phyloP scores from a whole-genome alignment of 2,888 invertebrate species.

The Seladonia tumulorum region DNA sequence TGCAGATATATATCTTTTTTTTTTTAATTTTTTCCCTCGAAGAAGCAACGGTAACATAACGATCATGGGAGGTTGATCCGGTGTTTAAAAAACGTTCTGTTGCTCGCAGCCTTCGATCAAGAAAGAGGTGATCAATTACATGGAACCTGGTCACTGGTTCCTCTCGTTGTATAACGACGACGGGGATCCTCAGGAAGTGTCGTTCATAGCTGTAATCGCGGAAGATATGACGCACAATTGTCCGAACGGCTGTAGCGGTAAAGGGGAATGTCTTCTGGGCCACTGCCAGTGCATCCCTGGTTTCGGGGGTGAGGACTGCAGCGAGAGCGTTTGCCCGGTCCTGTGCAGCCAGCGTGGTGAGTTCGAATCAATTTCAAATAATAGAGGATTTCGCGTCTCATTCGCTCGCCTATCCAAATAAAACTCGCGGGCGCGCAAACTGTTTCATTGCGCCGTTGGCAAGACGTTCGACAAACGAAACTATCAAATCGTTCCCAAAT shows the following conservation, averaged over 20 bases:
- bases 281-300: slow-evolving; percentile 98
- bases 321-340: slow-evolving; percentile 98
- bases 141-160: slow-evolving; percentile 99
- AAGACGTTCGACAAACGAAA: neutral
- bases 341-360: slow-evolving; percentile 95
- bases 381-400: neutral
- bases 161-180: slow-evolving; percentile 98
- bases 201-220: slow-evolving; percentile 93
- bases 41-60: neutral
- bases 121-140: slow-evolving; percentile 96
- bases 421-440: neutral
- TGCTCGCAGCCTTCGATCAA: slow-evolving; percentile 87
- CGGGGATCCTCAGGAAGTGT: slow-evolving; percentile 94
- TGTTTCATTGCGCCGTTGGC: neutral
- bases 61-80: neutral
- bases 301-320: slow-evolving; percentile 98
- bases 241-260: slow-evolving; percentile 97
- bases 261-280: slow-evolving; percentile 97
- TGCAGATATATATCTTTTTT: slow-evolving; percentile 20
- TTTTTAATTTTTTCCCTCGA: slow-evolving; percentile 36
- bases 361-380: neutral
- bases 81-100: neutral
- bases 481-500: neutral
- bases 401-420: neutral
- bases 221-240: slow-evolving; percentile 98